Evolutionary conservation across 1,140 invertebrate genomes (phyloP), one percentile per base, ranked within the genome.

Genomic region (Ceratina japonica): DNA sequence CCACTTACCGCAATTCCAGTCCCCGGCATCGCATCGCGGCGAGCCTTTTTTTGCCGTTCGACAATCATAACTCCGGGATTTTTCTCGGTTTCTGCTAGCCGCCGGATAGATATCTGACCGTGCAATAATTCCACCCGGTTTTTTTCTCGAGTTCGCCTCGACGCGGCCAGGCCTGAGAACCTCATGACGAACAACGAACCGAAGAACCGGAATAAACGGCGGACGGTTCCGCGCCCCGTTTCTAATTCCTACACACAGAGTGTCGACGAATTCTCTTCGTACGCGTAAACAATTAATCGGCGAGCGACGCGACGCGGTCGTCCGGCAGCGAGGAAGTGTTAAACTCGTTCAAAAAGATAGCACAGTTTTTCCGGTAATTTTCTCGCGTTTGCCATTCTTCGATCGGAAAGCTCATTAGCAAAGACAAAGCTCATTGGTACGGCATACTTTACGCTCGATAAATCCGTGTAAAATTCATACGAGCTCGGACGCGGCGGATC

Each of bases 1-100:
- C 71, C 71, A 79, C 75, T 74, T 70, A 70, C 70, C 80, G 75
- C 70, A 82, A 79, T 75, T 84, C 71, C 66, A 83, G 62, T 54
- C 66, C 66, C 52, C 59, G 52, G 56, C 27, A 31, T 44, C 5
- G 37, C 71, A 75, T 77, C 65, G 75, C 44, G 20, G 75, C 70
- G 24, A 62, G 51, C 24, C 56, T 75, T 83, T 84, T 83, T 44
- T 16, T 37, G 54, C 52, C 51, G 31, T 37, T 71, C 81, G 81
- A 68, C 65, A 79, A 83, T 83, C 77, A 79, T 74, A 74, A 74
- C 52, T 44, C 54, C 22, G 49, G 0, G 37, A 79, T 83, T 84
- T 64, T 72, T 83, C 81, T 72, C 76, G 76, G 65, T 79, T 75
- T 71, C 65, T 31, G 44, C 65, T 51, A 24, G 22, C 37, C 74